Percentiles rank a stretch among this genome's conserved stretches.
phyloP scores from a whole-genome alignment of 2,888 invertebrate species.

The Meiosimyza platycephala region DNA sequence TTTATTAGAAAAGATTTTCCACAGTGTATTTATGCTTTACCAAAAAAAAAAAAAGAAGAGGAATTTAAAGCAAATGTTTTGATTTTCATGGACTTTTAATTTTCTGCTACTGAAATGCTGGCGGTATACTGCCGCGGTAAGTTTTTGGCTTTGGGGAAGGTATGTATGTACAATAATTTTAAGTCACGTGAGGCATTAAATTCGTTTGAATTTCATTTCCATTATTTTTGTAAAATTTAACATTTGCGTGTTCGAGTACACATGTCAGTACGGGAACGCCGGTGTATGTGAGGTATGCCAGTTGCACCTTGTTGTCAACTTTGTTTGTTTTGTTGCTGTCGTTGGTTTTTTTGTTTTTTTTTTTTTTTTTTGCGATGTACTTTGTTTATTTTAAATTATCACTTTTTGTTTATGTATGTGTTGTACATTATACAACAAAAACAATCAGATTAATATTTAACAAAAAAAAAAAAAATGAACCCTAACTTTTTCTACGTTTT shows the following conservation, averaged over 20 bases:
- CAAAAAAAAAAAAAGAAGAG: background rate
- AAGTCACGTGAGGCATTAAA: slow-evolving; percentile 14
- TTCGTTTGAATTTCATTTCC: slow-evolving; percentile 7
- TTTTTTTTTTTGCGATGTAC: background rate
- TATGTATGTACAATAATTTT: background rate
- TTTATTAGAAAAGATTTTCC: no score
- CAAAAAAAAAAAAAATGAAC: background rate
- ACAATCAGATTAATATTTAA: background rate
- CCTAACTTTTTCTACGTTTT: background rate
- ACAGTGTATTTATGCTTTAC: no score
- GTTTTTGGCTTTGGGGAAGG: background rate
- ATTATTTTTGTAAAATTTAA: slow-evolving; percentile 1
- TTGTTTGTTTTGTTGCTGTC: background rate
- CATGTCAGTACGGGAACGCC: background rate
- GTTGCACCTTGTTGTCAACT: slow-evolving; percentile 4
- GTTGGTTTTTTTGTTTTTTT: background rate
- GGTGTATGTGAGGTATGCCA: background rate
- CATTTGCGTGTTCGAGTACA: slow-evolving; percentile 12
- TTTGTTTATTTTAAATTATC: slow-evolving; percentile 20
- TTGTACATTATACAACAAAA: background rate
- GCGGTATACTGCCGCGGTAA: no score
- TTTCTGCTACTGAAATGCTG: background rate
- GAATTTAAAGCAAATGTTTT: slow-evolving; percentile 25
- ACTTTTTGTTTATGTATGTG: slow-evolving; percentile 8
- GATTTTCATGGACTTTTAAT: slow-evolving; percentile 29